Evolutionary conservation across 2,797 vertebrate genomes (phyloP), one percentile per base, ranked within the genome.

Genomic region (Dryobates pubescens): DNA sequence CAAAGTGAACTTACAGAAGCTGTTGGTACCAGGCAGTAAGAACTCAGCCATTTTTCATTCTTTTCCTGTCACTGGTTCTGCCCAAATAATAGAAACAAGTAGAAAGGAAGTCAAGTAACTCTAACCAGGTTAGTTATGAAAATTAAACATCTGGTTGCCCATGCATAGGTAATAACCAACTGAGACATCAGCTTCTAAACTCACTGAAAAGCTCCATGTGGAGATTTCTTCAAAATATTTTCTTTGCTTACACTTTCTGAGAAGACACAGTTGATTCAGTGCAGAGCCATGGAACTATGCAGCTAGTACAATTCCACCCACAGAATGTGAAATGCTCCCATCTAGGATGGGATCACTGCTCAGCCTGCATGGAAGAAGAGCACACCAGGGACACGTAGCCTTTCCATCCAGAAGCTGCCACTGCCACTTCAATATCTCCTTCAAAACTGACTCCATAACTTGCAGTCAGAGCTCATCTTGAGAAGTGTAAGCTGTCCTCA

Each of bases 31-130:
- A 93, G 96, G 98, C 88, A 98, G 97, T 97, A 98, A 98, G 96
- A 99, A 97, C 95, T 98, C 96, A 93, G 98, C 99, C 99, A 99
- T 99, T 99, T 99, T 98, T 99, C 98, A 98, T 99, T 98, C 98
- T 98, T 75, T 95, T 98, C 94, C 96, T 96, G 91, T 97, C 94
- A 97, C 96, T 97, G 92, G 95, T 90, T 97, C 97, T 97, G 97
- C 94, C 97, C 93, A 96, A 76, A 72, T 36, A 95, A 92, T 6
- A 87, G 70, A 95, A 92, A 97, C 90, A 98, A 97, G 96, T 95
- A 83, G n/a, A 84, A 93, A 41, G 53, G 27, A 63, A 88, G 64
- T 75, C 27, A 83, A 69, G 27, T 13, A n/a, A 71, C 22, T 36
- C 8, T 41, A 68, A 87, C 34, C 1, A 34, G 27, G 7, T 16